phyloP scores from a whole-genome alignment of 92 coral and sea anemone genomes.

The Porites divaricata region DNA sequence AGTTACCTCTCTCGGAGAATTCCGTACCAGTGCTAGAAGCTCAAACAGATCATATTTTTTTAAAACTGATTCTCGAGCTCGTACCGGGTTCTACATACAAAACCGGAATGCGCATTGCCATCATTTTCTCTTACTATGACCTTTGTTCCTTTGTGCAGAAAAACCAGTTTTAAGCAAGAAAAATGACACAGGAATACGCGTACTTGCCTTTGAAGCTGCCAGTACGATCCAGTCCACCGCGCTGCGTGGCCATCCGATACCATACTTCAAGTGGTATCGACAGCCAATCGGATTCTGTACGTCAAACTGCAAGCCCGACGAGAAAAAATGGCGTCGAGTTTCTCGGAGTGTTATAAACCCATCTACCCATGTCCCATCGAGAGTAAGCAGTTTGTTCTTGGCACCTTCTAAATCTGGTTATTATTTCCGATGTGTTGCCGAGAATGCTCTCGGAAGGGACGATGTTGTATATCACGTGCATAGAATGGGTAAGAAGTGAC shows the following conservation, averaged over 20 bases:
- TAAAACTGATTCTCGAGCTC: no score
- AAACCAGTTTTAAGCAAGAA: slow-evolving; percentile 40
- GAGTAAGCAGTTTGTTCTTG: slow-evolving; percentile 61
- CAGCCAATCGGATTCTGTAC: slow-evolving; percentile 68
- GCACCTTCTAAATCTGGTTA: slow-evolving; percentile 69
- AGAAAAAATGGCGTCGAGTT: slow-evolving; percentile 72
- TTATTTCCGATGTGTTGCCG: slow-evolving; percentile 79
- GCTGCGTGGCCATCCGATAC: slow-evolving; percentile 76
- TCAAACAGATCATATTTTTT: no score
- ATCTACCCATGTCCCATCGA: slow-evolving; percentile 52
- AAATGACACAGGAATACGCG: slow-evolving; percentile 21
- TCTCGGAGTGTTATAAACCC: slow-evolving; percentile 60
- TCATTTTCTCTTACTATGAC: no score
- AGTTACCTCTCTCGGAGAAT: no score
- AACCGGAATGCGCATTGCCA: no score
- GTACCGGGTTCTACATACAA: no score
- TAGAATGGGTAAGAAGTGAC: slow-evolving; percentile 52
- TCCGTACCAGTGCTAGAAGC: no score
- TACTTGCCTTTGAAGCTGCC: slow-evolving; percentile 51
- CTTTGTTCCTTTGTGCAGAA: background rate
- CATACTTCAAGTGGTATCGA: slow-evolving; percentile 77
- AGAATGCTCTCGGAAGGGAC: slow-evolving; percentile 70
- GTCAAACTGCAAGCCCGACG: slow-evolving; percentile 67
- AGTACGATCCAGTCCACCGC: slow-evolving; percentile 67
- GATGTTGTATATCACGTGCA: slow-evolving; percentile 70